phyloP scores from a whole-genome alignment of 2,113 vertebrate genomes.

The Ptilonorhynchus violaceus region DNA sequence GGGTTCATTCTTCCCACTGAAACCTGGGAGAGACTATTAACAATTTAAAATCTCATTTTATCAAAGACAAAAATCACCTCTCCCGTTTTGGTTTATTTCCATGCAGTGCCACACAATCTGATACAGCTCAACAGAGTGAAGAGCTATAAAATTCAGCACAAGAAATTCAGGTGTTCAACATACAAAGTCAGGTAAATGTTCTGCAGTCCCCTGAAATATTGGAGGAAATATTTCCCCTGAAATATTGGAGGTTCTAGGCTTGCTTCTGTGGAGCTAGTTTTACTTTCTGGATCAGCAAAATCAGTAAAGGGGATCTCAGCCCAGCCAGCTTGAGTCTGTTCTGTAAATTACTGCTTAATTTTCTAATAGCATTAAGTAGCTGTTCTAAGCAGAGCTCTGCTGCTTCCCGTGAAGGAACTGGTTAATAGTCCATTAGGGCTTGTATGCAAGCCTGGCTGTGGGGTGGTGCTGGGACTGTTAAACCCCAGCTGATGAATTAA shows the following conservation, averaged over 20 bases:
- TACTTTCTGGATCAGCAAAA: not conserved
- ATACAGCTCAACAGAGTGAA: not conserved
- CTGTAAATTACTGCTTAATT: constrained; percentile 41
- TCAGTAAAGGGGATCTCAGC: not conserved
- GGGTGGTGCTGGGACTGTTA: not conserved
- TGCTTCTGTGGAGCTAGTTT: not conserved
- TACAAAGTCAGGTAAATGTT: too few species aligned
- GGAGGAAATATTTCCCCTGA: not conserved
- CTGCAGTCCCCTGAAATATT: not conserved
- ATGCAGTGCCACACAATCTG: not conserved
- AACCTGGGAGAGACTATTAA: not conserved
- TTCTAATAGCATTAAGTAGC: constrained; percentile 27
- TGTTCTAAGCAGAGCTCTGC: not conserved
- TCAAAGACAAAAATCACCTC: not conserved
- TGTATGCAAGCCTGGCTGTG: not conserved
- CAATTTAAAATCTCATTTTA: not conserved
- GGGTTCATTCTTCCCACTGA: not conserved
- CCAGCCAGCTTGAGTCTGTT: not conserved
- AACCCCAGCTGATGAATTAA: not conserved
- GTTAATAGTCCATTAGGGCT: not conserved
- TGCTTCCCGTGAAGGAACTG: not conserved
- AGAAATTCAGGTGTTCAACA: not conserved
- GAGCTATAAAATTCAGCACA: not conserved
- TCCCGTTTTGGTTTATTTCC: not conserved
- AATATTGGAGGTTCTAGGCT: not conserved